phyloP scores from a whole-genome alignment of 2,888 invertebrate genomes.

The Perizoma flavofasciatum region DNA sequence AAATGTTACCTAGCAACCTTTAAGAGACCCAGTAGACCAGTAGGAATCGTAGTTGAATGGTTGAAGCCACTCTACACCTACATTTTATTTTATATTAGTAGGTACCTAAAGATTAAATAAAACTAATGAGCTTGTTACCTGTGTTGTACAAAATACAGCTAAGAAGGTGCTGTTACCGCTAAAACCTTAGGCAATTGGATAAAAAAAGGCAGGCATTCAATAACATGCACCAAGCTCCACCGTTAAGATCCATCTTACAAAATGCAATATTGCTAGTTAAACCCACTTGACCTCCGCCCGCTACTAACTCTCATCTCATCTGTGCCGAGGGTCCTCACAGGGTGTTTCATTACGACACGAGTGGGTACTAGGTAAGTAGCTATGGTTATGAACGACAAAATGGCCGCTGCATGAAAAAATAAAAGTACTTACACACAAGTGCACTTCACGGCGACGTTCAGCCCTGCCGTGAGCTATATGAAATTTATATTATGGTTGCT shows the following conservation, averaged over 20 bases:
- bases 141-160: no score
- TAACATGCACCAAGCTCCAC: conserved; percentile 24
- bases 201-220: conserved; percentile 10
- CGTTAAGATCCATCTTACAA: conserved; percentile 47
- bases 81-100: no score
- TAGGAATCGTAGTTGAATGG: no score
- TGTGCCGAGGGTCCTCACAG: conserved; percentile 49
- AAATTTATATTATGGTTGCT: neutral
- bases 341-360: conserved; percentile 58
- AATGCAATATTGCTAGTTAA: conserved; percentile 79
- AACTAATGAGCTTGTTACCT: no score
- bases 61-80: no score
- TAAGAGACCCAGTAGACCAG: no score
- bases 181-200: no score
- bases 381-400: conserved; percentile 20
- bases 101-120: no score
- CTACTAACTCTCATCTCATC: conserved; percentile 11
- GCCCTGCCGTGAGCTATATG: neutral
- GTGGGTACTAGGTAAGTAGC: neutral
- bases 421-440: conserved; percentile 7
- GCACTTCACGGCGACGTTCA: conserved; percentile 12
- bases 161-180: no score
- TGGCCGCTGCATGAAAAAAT: conserved; percentile 18
- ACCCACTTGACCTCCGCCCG: conserved; percentile 71
- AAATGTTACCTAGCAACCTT: no score